phyloP scores from a whole-genome alignment of 2,113 vertebrate species.

The Mystacornis crossleyi region DNA sequence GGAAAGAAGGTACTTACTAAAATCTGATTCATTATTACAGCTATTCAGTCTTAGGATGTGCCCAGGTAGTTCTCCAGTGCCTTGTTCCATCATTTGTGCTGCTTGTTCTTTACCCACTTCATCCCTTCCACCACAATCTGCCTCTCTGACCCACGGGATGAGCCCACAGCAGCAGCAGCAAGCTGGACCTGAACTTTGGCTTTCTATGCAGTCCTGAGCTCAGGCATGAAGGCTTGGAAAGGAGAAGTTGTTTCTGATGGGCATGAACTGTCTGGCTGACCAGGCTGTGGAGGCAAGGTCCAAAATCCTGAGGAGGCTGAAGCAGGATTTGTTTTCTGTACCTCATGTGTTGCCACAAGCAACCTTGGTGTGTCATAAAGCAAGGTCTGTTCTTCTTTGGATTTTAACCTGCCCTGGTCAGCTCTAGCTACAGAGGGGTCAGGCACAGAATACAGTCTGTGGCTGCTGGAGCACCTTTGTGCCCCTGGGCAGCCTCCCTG shows the following conservation, averaged over 20 bases:
- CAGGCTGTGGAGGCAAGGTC: background rate
- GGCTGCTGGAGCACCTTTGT: background rate
- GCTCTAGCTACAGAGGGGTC: background rate
- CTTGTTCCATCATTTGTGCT: background rate
- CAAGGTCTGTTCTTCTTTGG: background rate
- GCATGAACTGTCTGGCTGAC: background rate
- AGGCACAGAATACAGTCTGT: background rate
- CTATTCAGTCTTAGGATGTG: background rate
- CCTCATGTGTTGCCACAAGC: background rate
- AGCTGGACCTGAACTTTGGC: background rate
- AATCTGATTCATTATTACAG: background rate
- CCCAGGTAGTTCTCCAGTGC: background rate
- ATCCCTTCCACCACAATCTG: background rate
- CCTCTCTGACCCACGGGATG: background rate
- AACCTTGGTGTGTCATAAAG: background rate
- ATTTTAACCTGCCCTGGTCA: background rate
- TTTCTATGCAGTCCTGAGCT: background rate
- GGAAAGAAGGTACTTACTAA: constrained; percentile 48
- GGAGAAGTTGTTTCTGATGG: background rate
- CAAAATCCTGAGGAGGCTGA: background rate
- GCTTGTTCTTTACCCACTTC: background rate
- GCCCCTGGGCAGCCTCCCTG: background rate
- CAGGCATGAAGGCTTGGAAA: background rate
- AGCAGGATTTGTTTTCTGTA: background rate
- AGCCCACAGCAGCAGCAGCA: background rate